Conservation (phyloP, 2,888 invertebrate species). For the Ennomos erosarius region DNA sequence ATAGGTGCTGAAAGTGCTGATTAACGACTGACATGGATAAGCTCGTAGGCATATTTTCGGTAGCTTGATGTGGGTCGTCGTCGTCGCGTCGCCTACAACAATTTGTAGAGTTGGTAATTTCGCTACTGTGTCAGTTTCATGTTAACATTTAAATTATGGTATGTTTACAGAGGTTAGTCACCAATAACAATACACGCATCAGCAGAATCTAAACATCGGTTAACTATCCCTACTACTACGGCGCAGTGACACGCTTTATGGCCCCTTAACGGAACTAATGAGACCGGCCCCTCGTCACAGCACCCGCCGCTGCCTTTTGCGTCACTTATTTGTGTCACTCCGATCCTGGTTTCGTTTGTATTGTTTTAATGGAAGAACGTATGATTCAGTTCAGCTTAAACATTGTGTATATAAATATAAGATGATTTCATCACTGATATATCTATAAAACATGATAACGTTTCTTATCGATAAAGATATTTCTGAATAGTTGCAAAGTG, state of each 20-base stretch:
- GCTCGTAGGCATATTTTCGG: too few species aligned
- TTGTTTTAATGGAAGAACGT: constrained; percentile 6
- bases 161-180: constrained; percentile 2
- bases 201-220: constrained; percentile 35
- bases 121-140: too few species aligned
- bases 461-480: constrained; percentile 20
- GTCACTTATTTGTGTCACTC: constrained; percentile 58
- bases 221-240: constrained; percentile 37
- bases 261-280: constrained; percentile 67
- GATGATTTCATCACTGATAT: constrained; percentile 27
- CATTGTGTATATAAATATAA: background rate
- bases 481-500: constrained; percentile 25
- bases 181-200: constrained; percentile 25
- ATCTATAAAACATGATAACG: constrained; percentile 26
- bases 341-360: constrained; percentile 45
- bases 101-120: too few species aligned
- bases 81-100: too few species aligned
- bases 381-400: background rate
- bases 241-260: constrained; percentile 58
- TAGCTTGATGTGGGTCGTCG: too few species aligned
- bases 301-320: constrained; percentile 53
- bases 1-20: too few species aligned
- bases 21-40: too few species aligned
- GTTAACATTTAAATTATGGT: background rate
- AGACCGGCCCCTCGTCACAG: constrained; percentile 53